These are phyloP conservation scores for Poecilus cupreus DNA, from an alignment of 2,888 invertebrate species.

Conservation along the genomic window DNA sequence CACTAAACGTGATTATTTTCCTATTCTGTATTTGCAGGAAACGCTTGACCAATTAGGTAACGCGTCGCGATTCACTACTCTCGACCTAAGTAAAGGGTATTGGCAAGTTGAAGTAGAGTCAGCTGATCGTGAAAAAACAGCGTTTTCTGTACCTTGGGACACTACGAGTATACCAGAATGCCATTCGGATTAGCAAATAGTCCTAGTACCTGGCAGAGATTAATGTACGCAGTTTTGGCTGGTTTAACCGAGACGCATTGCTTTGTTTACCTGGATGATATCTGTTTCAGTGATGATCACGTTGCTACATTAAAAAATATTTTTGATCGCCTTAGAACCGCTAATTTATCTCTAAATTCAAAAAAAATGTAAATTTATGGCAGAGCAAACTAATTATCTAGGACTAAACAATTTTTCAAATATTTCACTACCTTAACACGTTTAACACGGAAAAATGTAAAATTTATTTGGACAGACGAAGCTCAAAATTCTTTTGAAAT, in stretches of 20 bases:
- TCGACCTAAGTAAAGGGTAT: constrained; percentile 61
- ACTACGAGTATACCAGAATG: constrained; percentile 65
- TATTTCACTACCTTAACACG: not conserved
- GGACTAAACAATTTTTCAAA: constrained; percentile 11
- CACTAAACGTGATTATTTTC: constrained; percentile 61
- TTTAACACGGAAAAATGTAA: not conserved
- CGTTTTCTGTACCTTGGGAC: constrained; percentile 62
- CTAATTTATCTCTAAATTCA: constrained; percentile 61
- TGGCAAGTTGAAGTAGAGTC: constrained; percentile 61
- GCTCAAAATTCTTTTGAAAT: not conserved
- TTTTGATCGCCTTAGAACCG: constrained; percentile 59
- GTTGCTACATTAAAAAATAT: constrained; percentile 58
- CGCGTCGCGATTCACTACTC: constrained; percentile 60
- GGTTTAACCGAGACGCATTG: constrained; percentile 62
- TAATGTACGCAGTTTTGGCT: constrained; percentile 64
- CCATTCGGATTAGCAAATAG: constrained; percentile 66
- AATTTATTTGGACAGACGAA: not conserved
- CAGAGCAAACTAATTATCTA: constrained; percentile 58
- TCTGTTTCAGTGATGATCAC: constrained; percentile 58
- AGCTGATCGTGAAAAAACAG: constrained; percentile 61
- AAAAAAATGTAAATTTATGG: constrained; percentile 62
- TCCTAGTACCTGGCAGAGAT: constrained; percentile 65
- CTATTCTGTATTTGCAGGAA: constrained; percentile 61
- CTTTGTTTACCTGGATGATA: constrained; percentile 63
- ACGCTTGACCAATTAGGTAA: constrained; percentile 60